phyloP scores from a whole-genome alignment of 2,888 invertebrate species.

The Ethmia dodecea region DNA sequence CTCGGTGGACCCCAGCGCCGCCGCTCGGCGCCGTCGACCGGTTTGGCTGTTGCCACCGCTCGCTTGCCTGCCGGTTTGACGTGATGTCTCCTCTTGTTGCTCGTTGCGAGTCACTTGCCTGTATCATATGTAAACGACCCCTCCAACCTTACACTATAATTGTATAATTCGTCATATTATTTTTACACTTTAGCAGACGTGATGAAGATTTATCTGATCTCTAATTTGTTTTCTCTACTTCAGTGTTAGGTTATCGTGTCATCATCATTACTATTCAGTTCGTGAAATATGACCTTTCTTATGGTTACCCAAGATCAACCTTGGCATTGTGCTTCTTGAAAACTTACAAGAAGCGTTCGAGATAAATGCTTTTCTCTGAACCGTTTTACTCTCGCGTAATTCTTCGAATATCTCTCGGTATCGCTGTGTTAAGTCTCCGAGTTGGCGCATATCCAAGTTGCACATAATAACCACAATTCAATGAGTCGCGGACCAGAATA shows the following conservation, averaged over 20 bases:
- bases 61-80: constrained; percentile 68
- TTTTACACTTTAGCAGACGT: neutral
- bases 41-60: constrained; percentile 66
- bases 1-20: constrained; percentile 47
- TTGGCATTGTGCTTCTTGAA: constrained; percentile 43
- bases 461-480: constrained; percentile 78
- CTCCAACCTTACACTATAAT: constrained; percentile 42
- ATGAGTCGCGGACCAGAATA: constrained; percentile 77
- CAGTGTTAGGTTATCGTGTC: neutral
- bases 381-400: constrained; percentile 51
- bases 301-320: constrained; percentile 21
- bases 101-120: constrained; percentile 56
- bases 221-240: no score
- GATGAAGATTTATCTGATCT: no score
- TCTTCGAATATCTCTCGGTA: constrained; percentile 70
- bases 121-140: constrained; percentile 69
- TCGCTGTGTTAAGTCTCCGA: constrained; percentile 61
- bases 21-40: constrained; percentile 70
- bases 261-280: no score
- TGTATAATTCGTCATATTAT: neutral
- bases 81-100: constrained; percentile 69
- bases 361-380: constrained; percentile 46
- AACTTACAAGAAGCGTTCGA: constrained; percentile 25
- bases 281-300: no score
- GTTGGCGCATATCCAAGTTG: constrained; percentile 73